Percentiles rank a stretch among this genome's conserved stretches.
phyloP scores from a whole-genome alignment of 2,113 vertebrate genomes.

The Vicugna pacos region DNA sequence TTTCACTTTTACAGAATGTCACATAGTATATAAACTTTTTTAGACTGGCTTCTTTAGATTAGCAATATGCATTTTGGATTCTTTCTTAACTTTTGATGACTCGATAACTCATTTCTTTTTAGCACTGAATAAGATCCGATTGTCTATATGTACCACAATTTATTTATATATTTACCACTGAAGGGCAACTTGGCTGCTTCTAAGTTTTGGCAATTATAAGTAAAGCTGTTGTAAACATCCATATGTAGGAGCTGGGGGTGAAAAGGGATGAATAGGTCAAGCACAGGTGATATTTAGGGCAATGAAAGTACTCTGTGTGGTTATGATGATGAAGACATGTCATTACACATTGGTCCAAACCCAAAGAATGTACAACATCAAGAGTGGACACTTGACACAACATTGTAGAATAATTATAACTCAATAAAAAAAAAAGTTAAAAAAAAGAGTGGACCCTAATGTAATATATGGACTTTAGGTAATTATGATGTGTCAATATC shows the following conservation, averaged over 20 bases:
- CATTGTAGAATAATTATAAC: too few relatives aligned
- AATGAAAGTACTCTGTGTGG: not conserved
- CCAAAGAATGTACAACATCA: not conserved
- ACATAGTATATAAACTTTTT: not conserved
- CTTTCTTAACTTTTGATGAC: not conserved
- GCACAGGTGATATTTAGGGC: not conserved
- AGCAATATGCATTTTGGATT: not conserved
- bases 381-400: not conserved
- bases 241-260: not conserved
- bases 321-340: not conserved
- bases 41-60: not conserved
- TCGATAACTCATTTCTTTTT: not conserved
- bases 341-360: not conserved
- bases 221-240: not conserved
- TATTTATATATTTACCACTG: not conserved
- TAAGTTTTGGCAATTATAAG: not conserved
- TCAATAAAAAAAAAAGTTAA: too few relatives aligned
- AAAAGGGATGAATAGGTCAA: not conserved
- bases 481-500: not conserved
- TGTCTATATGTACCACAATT: not conserved
- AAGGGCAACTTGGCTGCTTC: not conserved
- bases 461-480: not conserved
- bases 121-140: not conserved
- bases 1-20: not conserved
- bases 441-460: not conserved